A percentile compares a stretch with the other conserved stretches of the same genome.
phyloP scores from a whole-genome alignment of 2,797 vertebrate species.

The Clarias laeviceps region DNA sequence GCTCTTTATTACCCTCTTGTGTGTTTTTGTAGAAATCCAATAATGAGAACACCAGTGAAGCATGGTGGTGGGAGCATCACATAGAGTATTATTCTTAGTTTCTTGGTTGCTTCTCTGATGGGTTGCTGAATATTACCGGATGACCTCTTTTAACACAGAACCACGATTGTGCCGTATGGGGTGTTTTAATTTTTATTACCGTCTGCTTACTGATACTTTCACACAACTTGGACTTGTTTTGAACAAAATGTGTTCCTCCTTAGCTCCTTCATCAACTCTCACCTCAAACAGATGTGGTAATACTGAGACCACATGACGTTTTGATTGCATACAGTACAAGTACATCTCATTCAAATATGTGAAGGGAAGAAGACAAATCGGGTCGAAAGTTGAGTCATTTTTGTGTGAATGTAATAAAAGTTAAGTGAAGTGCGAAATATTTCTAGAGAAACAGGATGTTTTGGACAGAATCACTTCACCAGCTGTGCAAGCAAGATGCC shows the following conservation, averaged over 20 bases:
- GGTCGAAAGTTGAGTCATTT: background rate
- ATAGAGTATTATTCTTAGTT: background rate
- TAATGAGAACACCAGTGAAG: background rate
- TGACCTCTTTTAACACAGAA: background rate
- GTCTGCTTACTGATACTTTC: background rate
- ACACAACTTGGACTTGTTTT: background rate
- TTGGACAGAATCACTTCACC: background rate
- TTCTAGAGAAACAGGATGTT: slow-evolving; percentile 10
- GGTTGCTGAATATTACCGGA: background rate
- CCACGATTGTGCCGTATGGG: no score
- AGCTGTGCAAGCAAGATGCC: background rate
- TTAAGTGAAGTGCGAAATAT: no score
- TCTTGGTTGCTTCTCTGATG: background rate
- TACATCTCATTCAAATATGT: background rate
- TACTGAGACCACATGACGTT: no score
- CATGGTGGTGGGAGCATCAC: slow-evolving; percentile 2
- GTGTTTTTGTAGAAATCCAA: background rate
- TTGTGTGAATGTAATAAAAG: background rate
- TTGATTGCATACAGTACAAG: background rate
- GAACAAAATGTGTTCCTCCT: no score
- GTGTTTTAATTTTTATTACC: background rate
- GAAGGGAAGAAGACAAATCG: background rate
- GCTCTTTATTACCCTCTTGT: no score
- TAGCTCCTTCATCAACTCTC: background rate
- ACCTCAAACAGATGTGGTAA: background rate